phyloP scores from a whole-genome alignment of 1,140 invertebrate genomes.

The Cardiocondyla obscurior region DNA sequence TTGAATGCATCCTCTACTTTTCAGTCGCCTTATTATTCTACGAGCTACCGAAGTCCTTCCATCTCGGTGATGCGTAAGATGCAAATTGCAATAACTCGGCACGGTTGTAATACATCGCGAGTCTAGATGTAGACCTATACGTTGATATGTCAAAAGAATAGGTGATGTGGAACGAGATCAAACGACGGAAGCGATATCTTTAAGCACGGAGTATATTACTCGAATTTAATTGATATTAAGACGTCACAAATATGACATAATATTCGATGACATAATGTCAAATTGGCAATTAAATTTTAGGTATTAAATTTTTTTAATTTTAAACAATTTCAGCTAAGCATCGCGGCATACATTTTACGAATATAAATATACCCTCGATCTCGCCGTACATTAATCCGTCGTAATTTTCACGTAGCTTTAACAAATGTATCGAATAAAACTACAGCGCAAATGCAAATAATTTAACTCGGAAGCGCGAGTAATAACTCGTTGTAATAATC shows the following conservation, averaged over 20 bases:
- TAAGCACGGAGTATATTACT: conserved; percentile 53
- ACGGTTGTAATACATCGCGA: conserved; percentile 41
- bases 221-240: too few species aligned
- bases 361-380: neutral
- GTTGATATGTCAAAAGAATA: conserved; percentile 37
- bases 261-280: too few species aligned
- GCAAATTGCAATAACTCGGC: conserved; percentile 50
- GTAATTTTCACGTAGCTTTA: neutral
- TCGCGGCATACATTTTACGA: neutral
- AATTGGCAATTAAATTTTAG: neutral
- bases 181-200: conserved; percentile 20
- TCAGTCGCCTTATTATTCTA: neutral
- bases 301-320: too few species aligned
- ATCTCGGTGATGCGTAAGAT: conserved; percentile 26
- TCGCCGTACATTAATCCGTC: neutral
- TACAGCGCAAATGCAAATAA: neutral
- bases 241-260: neutral
- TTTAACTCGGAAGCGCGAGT: neutral
- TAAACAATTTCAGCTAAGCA: neutral
- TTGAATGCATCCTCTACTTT: conserved; percentile 25
- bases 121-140: conserved; percentile 37
- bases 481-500: conserved; percentile 1
- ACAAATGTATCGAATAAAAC: neutral
- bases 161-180: conserved; percentile 30
- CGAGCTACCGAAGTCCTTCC: neutral